Base-by-base conservation (phyloP, 2,888 invertebrate species). In the Carterocephalus palaemon region DNA sequence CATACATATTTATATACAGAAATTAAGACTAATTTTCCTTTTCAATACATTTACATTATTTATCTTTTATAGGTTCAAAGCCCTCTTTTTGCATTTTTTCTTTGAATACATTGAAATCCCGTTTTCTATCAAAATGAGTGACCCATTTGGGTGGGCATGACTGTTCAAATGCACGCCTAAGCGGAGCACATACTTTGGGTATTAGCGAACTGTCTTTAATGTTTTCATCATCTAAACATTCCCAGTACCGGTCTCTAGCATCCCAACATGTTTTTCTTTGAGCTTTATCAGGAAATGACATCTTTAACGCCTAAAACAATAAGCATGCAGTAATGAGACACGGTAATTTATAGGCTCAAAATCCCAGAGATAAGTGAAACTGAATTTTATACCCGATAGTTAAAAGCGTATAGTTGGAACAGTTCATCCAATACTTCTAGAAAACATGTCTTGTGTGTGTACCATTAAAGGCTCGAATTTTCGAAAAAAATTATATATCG, bases 71-170 rank as follows among this genome's bases (percentile, higher is more conserved):
- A 29, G 95, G 95, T 75, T 96, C 95, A 83, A 91, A 95, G 78
- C 96, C 96, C 62, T 93, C 92, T 66, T 92, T 90, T 66, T 95
- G 93, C 75, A 97, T 92, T 88, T 92, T 93, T 62, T 93, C 92
- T 85, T 96, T 96, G 78, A 94, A 97, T 66, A 93, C 90, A 64
- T 95, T 89, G 78, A 95, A 97, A 60, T 93, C 93, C 65, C 95
- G 88, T 79, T 95, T 96, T 61, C 95, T 91, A 84, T 97, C 96
- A 76, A 98, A 98, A 83, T 98, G 97, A 70, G 94, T 94, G 29
- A 97, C 95, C 98, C 97, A 96, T 73, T 94, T 93, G 1, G 89
- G 74, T 1, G 95, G 93, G 68, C 96, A 96, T 13, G 90, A 90
- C 49, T 89, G 88, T 84, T 94, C 94, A 70, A 93, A 95, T 37